A percentile compares a stretch with the other conserved stretches of the same genome.
Evolutionary conservation across 2,797 vertebrate genomes (phyloP).

Genomic region (Lindbergichthys nudifrons): DNA sequence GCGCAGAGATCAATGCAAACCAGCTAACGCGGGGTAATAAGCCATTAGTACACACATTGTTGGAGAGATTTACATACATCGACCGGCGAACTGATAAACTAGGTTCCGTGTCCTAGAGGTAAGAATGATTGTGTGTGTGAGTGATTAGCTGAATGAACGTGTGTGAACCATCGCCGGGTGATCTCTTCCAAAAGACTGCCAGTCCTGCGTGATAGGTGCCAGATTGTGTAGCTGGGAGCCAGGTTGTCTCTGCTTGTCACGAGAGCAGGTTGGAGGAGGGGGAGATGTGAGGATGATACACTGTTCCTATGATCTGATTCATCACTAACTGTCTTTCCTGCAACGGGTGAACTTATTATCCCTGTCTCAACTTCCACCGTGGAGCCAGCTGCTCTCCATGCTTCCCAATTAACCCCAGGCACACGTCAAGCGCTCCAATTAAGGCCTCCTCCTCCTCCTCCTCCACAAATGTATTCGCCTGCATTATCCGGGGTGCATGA

Average conservation of each 20-base stretch:
- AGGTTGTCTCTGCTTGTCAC: conserved; percentile 80
- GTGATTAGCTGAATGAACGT: conserved; percentile 67
- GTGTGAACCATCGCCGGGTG: conserved; percentile 50
- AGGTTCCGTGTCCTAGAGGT: conserved; percentile 74
- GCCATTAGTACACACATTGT: conserved; percentile 84
- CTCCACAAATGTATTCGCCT: conserved; percentile 47
- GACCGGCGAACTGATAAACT: conserved; percentile 75
- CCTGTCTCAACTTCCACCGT: conserved; percentile 75
- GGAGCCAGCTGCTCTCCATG: conserved; percentile 82
- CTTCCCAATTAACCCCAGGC: conserved; percentile 84
- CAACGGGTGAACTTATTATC: conserved; percentile 84
- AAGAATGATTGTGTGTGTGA: conserved; percentile 73
- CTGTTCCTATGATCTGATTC: conserved; percentile 81
- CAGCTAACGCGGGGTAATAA: conserved; percentile 82
- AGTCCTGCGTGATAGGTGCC: conserved; percentile 78
- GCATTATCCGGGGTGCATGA: conserved; percentile 24
- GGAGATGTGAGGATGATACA: conserved; percentile 75
- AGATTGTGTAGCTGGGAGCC: conserved; percentile 79
- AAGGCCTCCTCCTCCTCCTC: conserved; percentile 67
- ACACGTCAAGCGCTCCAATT: conserved; percentile 79
- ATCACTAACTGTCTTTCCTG: conserved; percentile 78
- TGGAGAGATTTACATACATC: conserved; percentile 84
- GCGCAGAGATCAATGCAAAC: conserved; percentile 87
- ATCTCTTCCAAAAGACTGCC: conserved; percentile 61
- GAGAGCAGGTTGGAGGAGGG: conserved; percentile 51